A percentile compares a stretch with the other conserved stretches of the same genome.
phyloP scores from a whole-genome alignment of 2,888 invertebrate genomes.

The Rhabditoides inermis region DNA sequence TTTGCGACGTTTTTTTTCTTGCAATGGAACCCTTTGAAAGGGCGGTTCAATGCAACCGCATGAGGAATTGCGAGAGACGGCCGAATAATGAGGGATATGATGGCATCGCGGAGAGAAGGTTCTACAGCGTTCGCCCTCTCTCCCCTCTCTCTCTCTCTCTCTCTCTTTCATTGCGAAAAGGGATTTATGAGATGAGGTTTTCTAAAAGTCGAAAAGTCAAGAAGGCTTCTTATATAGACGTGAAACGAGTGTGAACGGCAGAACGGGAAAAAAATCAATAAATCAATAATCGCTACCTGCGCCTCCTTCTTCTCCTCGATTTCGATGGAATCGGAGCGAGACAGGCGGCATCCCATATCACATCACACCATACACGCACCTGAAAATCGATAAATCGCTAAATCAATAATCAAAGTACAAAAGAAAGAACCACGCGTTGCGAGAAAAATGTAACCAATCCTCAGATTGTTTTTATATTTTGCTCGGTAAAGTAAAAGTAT shows the following conservation, averaged over 20 bases:
- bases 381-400: not conserved
- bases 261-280: not conserved
- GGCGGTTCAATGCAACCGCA: no score
- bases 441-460: no score
- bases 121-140: no score
- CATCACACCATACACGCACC: not conserved
- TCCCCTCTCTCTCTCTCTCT: not conserved
- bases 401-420: no score
- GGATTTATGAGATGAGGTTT: not conserved
- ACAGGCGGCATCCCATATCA: constrained; percentile 28
- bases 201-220: no score
- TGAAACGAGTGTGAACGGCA: no score
- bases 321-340: constrained; percentile 25
- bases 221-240: no score
- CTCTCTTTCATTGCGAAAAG: not conserved
- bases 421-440: no score
- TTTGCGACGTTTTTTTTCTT: constrained; percentile 3
- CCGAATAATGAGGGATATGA: no score
- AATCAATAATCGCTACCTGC: constrained; percentile 1
- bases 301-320: constrained; percentile 11
- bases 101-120: no score
- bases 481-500: not conserved
- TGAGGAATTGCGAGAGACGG: no score
- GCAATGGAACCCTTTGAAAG: no score
- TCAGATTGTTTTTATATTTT: not conserved